phyloP scores from a whole-genome alignment of 2,113 vertebrate genomes.

The Rhineura floridana region DNA sequence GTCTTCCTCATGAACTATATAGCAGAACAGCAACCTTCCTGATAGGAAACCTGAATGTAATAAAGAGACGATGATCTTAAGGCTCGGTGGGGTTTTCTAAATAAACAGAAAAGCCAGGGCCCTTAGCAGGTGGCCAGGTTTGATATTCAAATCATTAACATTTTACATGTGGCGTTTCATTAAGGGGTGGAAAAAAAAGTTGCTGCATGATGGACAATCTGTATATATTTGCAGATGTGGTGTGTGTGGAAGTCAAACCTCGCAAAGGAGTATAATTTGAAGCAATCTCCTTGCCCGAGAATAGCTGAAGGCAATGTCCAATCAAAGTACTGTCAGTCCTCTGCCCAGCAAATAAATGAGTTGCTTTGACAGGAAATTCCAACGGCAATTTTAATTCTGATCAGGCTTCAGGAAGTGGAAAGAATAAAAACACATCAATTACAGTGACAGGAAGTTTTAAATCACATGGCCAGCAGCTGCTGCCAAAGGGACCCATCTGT shows the following conservation, averaged over 20 bases:
- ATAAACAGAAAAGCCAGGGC: constrained; percentile 79
- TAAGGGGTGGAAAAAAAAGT: constrained; percentile 77
- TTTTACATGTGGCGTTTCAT: constrained; percentile 80
- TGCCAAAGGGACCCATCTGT: constrained; percentile 80
- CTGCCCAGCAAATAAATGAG: constrained; percentile 86
- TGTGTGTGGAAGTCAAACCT: constrained; percentile 66
- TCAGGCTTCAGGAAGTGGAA: constrained; percentile 93
- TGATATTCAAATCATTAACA: constrained; percentile 79
- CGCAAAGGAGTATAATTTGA: constrained; percentile 70
- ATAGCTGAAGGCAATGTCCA: constrained; percentile 83
- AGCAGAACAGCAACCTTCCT: constrained; percentile 45
- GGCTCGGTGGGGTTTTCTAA: constrained; percentile 74
- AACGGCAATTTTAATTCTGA: constrained; percentile 92
- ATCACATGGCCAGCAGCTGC: constrained; percentile 91
- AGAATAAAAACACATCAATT: constrained; percentile 95
- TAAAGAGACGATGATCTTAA: constrained; percentile 70
- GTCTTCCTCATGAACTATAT: constrained; percentile 23
- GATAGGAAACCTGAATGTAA: constrained; percentile 47
- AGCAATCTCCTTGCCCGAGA: constrained; percentile 75
- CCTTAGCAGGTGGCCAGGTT: constrained; percentile 82
- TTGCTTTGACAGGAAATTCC: constrained; percentile 97
- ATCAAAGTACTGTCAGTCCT: constrained; percentile 82
- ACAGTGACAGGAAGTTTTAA: constrained; percentile 92
- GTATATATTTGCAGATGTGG: constrained; percentile 86
- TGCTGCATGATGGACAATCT: constrained; percentile 80